Conservation (phyloP, 2,797 vertebrate genomes). For the Rhinophrynus dorsalis region DNA sequence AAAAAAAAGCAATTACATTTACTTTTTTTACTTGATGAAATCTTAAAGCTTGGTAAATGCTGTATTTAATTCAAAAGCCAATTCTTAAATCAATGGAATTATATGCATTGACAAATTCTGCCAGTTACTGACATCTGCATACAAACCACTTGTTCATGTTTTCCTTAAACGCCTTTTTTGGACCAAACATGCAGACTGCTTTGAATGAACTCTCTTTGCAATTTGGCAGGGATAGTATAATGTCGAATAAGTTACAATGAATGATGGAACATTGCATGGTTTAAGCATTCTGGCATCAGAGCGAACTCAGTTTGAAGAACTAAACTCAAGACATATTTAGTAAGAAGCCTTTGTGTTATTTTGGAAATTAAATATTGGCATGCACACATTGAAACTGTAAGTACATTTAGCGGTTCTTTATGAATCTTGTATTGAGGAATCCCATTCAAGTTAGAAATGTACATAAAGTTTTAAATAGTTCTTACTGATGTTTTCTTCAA, state of each 20-base stretch:
- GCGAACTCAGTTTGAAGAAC: conserved; percentile 54
- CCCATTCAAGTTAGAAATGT: conserved; percentile 60
- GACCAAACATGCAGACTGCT: conserved; percentile 52
- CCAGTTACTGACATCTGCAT: conserved; percentile 54
- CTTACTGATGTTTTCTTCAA: conserved; percentile 49
- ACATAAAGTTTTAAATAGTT: conserved; percentile 57
- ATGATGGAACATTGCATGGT: conserved; percentile 54
- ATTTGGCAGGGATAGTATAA: conserved; percentile 54
- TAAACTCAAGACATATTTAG: conserved; percentile 54
- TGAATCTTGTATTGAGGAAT: conserved; percentile 51
- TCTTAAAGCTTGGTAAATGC: conserved; percentile 52
- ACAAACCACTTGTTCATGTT: conserved; percentile 60
- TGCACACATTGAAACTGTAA: conserved; percentile 53
- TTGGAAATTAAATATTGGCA: conserved; percentile 63
- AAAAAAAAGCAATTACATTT: background rate
- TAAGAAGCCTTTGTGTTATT: conserved; percentile 56
- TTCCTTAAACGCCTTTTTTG: conserved; percentile 61
- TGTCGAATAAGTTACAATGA: conserved; percentile 51
- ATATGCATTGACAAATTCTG: conserved; percentile 53
- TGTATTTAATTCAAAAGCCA: conserved; percentile 59
- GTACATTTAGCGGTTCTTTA: conserved; percentile 57
- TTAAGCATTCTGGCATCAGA: conserved; percentile 57
- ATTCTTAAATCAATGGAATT: conserved; percentile 60
- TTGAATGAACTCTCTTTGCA: conserved; percentile 59
- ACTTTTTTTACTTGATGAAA: conserved; percentile 37